phyloP scores from a whole-genome alignment of 2,797 vertebrate genomes.

The Trichosurus vulpecula region DNA sequence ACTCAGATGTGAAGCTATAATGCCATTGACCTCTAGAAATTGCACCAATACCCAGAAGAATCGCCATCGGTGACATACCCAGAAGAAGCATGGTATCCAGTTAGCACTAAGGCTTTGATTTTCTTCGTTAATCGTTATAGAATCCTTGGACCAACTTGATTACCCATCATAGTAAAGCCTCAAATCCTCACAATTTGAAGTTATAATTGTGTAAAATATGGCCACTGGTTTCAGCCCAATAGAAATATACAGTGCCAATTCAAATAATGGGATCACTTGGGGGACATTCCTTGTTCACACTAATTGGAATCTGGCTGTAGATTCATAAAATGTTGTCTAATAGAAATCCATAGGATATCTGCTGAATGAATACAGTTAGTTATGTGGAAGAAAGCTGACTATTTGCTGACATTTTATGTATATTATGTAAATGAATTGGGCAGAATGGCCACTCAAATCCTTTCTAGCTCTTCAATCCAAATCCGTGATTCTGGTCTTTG shows the following conservation, averaged over 20 bases:
- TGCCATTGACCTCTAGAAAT: background rate
- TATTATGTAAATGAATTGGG: background rate
- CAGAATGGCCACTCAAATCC: background rate
- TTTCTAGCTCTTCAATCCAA: background rate
- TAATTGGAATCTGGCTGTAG: background rate
- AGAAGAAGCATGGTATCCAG: fast-evolving
- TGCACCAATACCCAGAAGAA: background rate
- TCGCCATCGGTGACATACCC: too few relatives aligned
- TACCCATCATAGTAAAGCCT: background rate
- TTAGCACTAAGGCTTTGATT: background rate
- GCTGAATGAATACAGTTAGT: background rate
- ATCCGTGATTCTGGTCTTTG: background rate
- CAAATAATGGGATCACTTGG: background rate
- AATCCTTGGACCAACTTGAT: background rate
- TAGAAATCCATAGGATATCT: background rate
- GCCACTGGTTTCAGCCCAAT: background rate
- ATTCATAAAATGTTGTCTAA: background rate
- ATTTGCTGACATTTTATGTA: too few relatives aligned
- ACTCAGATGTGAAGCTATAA: background rate
- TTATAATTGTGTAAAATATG: background rate
- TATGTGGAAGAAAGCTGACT: background rate
- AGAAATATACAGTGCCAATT: background rate
- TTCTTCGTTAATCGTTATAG: background rate
- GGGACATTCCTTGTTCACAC: background rate
- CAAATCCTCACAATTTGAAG: background rate